Evolutionary conservation across 2,113 vertebrate genomes (phyloP).

Genomic region (Cyphomyrus discorhynchus): DNA sequence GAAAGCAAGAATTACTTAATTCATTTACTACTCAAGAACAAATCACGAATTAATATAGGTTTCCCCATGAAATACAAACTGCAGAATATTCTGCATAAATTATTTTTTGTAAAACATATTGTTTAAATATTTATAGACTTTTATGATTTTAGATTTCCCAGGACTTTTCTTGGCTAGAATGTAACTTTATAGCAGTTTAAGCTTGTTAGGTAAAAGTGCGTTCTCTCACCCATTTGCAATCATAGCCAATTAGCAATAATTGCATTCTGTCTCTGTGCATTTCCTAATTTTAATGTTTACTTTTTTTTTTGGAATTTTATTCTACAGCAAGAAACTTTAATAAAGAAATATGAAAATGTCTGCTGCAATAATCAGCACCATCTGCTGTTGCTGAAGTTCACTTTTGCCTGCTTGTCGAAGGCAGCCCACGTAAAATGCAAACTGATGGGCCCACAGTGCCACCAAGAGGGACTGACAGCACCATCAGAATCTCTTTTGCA

Average conservation of each 20-base stretch:
- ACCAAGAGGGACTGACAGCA: neutral
- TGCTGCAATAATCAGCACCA: constrained; percentile 8
- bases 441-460: neutral
- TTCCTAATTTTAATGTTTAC: constrained; percentile 3
- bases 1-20: too few species aligned
- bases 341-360: constrained; percentile 22
- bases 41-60: too few species aligned
- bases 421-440: neutral
- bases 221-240: neutral
- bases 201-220: neutral
- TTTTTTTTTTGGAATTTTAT: constrained; percentile 1
- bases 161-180: neutral
- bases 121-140: neutral
- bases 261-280: constrained; percentile 8
- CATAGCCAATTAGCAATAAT: constrained; percentile 10
- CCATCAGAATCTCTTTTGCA: neutral
- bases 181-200: neutral
- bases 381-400: neutral
- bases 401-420: neutral
- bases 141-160: neutral
- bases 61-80: neutral
- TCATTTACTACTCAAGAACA: too few species aligned
- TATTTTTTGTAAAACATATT: neutral
- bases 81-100: neutral
- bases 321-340: constrained; percentile 19